Conservation (phyloP, 2,113 vertebrate species). For the Ahaetulla prasina region DNA sequence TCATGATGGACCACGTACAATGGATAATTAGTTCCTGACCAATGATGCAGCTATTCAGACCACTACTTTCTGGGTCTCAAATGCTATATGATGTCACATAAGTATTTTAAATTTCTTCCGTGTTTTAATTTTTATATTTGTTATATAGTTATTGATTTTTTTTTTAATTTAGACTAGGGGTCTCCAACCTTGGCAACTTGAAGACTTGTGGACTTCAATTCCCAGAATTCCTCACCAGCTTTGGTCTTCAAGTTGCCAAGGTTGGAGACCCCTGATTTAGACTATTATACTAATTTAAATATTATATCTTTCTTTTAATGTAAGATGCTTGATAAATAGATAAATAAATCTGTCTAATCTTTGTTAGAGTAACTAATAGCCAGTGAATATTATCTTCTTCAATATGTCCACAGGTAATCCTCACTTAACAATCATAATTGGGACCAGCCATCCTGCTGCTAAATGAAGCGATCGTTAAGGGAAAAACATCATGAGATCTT, state of each 20-base stretch:
- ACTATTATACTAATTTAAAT: background rate
- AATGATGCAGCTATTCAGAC: background rate
- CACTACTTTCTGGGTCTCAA: background rate
- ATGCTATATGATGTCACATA: background rate
- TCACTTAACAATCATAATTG: background rate
- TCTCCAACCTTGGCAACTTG: too few species aligned
- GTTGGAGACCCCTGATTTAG: too few species aligned
- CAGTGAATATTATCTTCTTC: background rate
- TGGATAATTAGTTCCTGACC: background rate
- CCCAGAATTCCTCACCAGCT: too few species aligned
- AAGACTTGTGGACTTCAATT: too few species aligned
- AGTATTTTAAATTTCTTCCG: background rate
- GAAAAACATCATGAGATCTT: background rate
- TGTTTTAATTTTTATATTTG: background rate
- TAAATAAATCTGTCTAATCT: background rate
- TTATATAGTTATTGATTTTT: background rate
- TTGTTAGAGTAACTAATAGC: background rate
- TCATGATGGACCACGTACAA: background rate
- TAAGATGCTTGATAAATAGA: background rate
- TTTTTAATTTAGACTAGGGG: background rate
- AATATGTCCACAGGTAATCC: background rate
- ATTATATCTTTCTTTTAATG: background rate
- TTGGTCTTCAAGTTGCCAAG: too few species aligned
- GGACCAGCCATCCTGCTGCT: background rate
- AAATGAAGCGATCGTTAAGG: background rate